A percentile compares a stretch with the other conserved stretches of the same genome.
These are phyloP conservation scores for Polydrusus cervinus DNA, from an alignment of 2,888 invertebrate genomes.

Conservation along the genomic window DNA sequence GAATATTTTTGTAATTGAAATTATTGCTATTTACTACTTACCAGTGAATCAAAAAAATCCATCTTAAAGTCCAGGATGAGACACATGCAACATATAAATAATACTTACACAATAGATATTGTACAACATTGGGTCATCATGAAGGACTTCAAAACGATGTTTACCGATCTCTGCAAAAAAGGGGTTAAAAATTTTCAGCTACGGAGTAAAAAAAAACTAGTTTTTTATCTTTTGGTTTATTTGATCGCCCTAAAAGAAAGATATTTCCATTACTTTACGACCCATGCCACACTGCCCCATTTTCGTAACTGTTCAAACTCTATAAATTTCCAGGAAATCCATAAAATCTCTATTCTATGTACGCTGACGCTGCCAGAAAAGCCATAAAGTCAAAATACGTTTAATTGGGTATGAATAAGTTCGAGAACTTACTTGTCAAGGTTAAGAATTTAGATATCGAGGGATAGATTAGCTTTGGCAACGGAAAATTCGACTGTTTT, in stretches of 20 bases:
- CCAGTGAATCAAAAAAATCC: too few relatives aligned
- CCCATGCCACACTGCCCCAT: neutral
- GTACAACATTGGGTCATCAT: too few relatives aligned
- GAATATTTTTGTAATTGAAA: too few relatives aligned
- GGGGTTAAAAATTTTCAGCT: too few relatives aligned
- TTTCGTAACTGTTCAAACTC: constrained; percentile 7
- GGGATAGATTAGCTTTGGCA: neutral
- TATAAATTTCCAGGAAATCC: constrained; percentile 2
- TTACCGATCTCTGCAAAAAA: too few relatives aligned
- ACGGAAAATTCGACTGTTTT: neutral
- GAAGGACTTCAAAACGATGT: too few relatives aligned
- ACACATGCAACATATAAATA: too few relatives aligned
- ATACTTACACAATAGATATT: too few relatives aligned
- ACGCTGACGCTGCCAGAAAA: constrained; percentile 11
- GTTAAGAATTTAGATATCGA: neutral
- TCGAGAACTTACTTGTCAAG: constrained; percentile 6
- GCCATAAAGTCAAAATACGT: constrained; percentile 35
- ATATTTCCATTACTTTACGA: neutral
- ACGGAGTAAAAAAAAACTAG: too few relatives aligned
- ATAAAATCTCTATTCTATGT: constrained; percentile 6
- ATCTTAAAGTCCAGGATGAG: too few relatives aligned
- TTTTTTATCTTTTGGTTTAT: neutral
- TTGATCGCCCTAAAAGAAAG: neutral
- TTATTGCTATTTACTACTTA: too few relatives aligned
- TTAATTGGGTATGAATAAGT: constrained; percentile 30